Conservation (phyloP, 2,113 vertebrate species). For the Megaceryle maxima region DNA sequence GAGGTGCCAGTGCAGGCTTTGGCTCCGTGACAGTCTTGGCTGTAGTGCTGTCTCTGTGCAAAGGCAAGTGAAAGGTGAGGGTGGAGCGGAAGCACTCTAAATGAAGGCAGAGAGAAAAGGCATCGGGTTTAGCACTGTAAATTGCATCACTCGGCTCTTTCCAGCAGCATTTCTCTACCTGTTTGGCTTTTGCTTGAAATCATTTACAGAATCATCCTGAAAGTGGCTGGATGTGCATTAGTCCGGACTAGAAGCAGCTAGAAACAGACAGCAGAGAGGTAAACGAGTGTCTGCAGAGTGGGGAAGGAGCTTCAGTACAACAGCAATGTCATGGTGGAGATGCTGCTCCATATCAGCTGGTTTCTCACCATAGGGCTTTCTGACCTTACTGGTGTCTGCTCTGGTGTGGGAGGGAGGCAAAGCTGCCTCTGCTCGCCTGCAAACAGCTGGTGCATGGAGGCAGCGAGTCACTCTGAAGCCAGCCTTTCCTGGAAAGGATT, state of each 20-base stretch:
- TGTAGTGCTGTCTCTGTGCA: accelerated
- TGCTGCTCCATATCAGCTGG: accelerated
- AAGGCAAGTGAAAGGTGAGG: neutral
- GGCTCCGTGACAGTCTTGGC: neutral
- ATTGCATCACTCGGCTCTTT: neutral
- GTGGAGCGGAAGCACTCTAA: accelerated
- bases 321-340: neutral
- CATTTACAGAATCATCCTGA: neutral
- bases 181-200: neutral
- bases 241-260: neutral
- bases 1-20: neutral
- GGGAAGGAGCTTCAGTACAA: neutral
- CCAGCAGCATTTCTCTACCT: neutral
- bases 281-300: neutral
- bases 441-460: accelerated
- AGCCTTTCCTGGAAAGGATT: neutral
- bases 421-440: neutral
- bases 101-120: neutral
- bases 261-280: neutral
- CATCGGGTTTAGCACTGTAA: neutral
- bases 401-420: too few relatives aligned
- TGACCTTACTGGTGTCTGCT: neutral
- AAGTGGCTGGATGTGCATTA: neutral
- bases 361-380: neutral
- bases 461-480: neutral